Percentiles rank a stretch among this genome's conserved stretches.
Evolutionary conservation across 2,113 vertebrate species (phyloP).

Genomic region (Orthonyx spaldingii): DNA sequence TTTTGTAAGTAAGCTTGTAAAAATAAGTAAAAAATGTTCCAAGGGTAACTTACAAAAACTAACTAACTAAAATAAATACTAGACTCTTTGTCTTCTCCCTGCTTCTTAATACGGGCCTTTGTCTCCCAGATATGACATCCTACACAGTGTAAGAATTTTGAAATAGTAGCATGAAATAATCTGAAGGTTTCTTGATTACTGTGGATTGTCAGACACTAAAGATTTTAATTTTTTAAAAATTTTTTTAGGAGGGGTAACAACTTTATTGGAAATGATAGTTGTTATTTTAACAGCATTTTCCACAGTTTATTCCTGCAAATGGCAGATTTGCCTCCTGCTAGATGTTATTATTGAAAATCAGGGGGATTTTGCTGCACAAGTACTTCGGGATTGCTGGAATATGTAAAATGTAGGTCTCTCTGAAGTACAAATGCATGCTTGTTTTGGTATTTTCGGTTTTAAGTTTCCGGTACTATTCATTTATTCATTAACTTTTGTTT

Average conservation of each 20-base stretch:
- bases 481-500: conserved; percentile 42
- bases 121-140: neutral
- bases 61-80: neutral
- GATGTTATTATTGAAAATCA: neutral
- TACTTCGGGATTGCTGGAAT: neutral
- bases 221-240: neutral
- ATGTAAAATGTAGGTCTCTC: conserved; percentile 3
- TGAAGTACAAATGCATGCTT: conserved; percentile 35
- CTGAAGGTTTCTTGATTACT: neutral
- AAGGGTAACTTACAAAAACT: neutral
- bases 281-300: neutral
- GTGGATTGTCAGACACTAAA: neutral
- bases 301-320: neutral
- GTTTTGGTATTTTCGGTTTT: conserved; percentile 32
- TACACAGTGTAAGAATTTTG: neutral
- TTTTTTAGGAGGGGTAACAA: neutral
- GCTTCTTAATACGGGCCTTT: neutral
- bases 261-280: neutral
- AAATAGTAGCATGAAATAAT: neutral
- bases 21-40: neutral
- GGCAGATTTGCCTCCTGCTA: neutral
- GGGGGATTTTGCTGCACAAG: neutral
- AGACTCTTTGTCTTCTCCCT: neutral
- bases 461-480: neutral
- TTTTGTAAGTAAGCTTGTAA: neutral